Conservation (phyloP, 2,888 invertebrate species). For the Agrotis segetum region DNA sequence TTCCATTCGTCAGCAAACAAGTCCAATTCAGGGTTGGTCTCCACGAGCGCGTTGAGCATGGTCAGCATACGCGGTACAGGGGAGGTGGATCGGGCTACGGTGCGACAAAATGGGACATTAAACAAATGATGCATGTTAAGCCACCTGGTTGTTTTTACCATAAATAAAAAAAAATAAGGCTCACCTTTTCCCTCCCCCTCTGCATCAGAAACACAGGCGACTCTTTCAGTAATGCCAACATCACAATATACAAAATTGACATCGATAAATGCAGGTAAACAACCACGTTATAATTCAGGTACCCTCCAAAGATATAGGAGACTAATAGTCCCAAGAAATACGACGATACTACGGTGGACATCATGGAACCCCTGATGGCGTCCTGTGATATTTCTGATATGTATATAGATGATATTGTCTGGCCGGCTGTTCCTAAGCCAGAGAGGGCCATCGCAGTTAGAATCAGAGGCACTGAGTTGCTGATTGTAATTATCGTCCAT, state of each 20-base stretch:
- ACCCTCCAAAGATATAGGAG: conserved; percentile 79
- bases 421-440: conserved; percentile 80
- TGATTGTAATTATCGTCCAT: conserved; percentile 76
- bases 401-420: conserved; percentile 78
- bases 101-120: too few species aligned
- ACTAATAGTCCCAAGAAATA: conserved; percentile 79
- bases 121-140: too few species aligned
- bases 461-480: conserved; percentile 71
- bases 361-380: conserved; percentile 78
- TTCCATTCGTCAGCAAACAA: too few species aligned
- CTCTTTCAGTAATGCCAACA: conserved; percentile 76
- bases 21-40: too few species aligned
- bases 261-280: conserved; percentile 74
- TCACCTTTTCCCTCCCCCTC: conserved; percentile 77
- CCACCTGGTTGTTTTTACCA: too few species aligned
- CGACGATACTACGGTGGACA: conserved; percentile 74
- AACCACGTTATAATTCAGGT: conserved; percentile 76
- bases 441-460: conserved; percentile 72
- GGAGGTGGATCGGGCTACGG: too few species aligned
- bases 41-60: too few species aligned
- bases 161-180: too few species aligned
- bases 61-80: too few species aligned
- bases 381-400: conserved; percentile 82
- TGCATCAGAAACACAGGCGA: conserved; percentile 81
- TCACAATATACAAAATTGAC: conserved; percentile 75